Evolutionary conservation across 2,797 vertebrate genomes (phyloP).

Genomic region (Borostomias antarcticus): DNA sequence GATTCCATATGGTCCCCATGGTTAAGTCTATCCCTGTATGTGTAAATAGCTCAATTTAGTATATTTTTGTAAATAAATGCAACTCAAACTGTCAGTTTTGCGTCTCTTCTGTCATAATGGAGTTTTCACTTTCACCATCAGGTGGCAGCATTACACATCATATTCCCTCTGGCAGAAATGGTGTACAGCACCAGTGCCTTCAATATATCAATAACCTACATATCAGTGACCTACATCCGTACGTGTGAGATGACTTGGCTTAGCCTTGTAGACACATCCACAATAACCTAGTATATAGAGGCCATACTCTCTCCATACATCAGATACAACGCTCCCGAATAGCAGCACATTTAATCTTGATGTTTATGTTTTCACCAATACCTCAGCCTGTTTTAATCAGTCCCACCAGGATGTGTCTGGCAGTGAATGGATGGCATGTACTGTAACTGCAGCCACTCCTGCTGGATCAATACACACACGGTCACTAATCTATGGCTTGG

Average conservation of each 20-base stretch:
- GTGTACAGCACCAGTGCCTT: background rate
- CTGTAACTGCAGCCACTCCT: constrained; percentile 28
- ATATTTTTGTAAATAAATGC: constrained; percentile 45
- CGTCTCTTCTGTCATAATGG: background rate
- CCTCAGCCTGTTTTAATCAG: constrained; percentile 8
- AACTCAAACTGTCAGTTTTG: background rate
- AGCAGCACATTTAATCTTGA: background rate
- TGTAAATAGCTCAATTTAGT: constrained; percentile 14
- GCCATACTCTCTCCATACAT: background rate
- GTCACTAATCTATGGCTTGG: constrained; percentile 60
- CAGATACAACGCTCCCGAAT: background rate
- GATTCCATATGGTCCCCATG: background rate
- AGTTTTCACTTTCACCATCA: constrained; percentile 44
- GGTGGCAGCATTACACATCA: constrained; percentile 50
- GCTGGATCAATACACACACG: constrained; percentile 61
- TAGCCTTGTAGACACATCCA: background rate
- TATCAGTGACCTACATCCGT: background rate
- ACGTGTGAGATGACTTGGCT: background rate
- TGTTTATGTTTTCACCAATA: constrained; percentile 20
- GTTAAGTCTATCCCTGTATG: constrained; percentile 10
- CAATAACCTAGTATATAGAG: background rate
- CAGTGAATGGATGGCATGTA: constrained; percentile 48
- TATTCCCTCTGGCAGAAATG: background rate
- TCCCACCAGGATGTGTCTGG: constrained; percentile 21
- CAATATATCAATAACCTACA: background rate